These are phyloP conservation scores for Apodemus agrarius DNA, from an alignment of 2,797 vertebrate genomes.

Conservation along the genomic window DNA sequence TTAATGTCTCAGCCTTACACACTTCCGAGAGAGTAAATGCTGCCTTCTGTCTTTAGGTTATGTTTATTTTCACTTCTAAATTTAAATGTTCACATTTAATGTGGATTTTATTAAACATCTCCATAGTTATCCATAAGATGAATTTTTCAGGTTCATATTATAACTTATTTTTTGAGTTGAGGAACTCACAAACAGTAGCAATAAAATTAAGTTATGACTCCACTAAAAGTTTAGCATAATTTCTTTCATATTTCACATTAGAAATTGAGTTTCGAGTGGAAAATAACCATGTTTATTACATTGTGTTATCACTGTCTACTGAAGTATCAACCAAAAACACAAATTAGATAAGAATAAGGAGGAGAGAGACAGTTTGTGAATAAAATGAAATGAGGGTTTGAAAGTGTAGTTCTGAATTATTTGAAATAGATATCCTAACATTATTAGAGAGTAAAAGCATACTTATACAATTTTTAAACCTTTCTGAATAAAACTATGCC, in stretches of 20 bases:
- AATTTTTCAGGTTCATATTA: not conserved
- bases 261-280: slow-evolving; percentile 44
- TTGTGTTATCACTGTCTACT: not conserved
- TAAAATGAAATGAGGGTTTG: slow-evolving; percentile 20
- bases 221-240: slow-evolving; percentile 56
- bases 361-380: not conserved
- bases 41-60: not conserved
- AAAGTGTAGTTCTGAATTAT: not conserved
- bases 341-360: not conserved
- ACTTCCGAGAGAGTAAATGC: not conserved
- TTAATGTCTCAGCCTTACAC: not conserved
- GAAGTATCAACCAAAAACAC: not conserved
- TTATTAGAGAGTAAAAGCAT: not conserved
- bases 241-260: slow-evolving; percentile 31
- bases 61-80: slow-evolving; percentile 36
- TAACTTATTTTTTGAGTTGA: not conserved
- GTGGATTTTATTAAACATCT: slow-evolving; percentile 47
- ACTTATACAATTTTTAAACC: not conserved
- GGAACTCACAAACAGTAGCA: slow-evolving; percentile 11
- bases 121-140: not conserved
- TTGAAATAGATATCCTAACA: slow-evolving; percentile 17
- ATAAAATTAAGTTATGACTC: slow-evolving; percentile 20
- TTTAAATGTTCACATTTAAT: slow-evolving; percentile 16
- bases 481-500: not conserved
- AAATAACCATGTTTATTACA: slow-evolving; percentile 39